Evolutionary conservation across 2,888 invertebrate species (phyloP), one percentile per base, ranked within the genome.

Genomic region (Pyrrhosoma nymphula): DNA sequence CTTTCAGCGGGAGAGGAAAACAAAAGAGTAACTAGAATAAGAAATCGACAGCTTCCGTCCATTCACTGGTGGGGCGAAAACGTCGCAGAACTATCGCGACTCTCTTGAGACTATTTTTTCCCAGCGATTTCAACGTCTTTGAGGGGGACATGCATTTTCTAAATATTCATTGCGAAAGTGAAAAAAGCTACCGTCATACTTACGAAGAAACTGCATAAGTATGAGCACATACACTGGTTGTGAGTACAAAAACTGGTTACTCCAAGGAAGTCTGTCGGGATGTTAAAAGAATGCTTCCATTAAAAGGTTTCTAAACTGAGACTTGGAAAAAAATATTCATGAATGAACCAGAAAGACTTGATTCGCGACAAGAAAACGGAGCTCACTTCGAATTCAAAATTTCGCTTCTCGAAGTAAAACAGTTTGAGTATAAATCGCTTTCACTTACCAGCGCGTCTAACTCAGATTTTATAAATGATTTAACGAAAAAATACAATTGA

Each of bases 21-120:
- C 93, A 93, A 93, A 93, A 93, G 93, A 93, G 39, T n/a, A 39
- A 69, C 93, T 47, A 47, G 63, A 63, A 30, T 63, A 69, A 47
- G n/a, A 93, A 93, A 93, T 93, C 47, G 93, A 93, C 93, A 63
- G 93, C 93, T 93, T 93, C 93, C 93, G 93, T 93, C 69, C 93
- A 69, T 93, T 93, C 93, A 69, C 89, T 26, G 89, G 10, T 89
- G 0, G 75, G 47, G 93, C 69, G 63, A 93, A 93, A 93, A 93
- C 63, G 69, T 47, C 93, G 93, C 47, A 63, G 8, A 93, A 23
- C n/a, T 69, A 47, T 69, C 39, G 47, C 39, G 47, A 10, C 35
- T 55, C 14, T 89, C n/a, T 20, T 55, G 14, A 26, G 26, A 23
- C 47, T n/a, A 10, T 56, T 47, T 60, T 35, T 91, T 60, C 60